Evolutionary conservation across 2,888 invertebrate species (phyloP), one percentile per base, ranked within the genome.

Genomic region (Caenorhabditis auriculariae): DNA sequence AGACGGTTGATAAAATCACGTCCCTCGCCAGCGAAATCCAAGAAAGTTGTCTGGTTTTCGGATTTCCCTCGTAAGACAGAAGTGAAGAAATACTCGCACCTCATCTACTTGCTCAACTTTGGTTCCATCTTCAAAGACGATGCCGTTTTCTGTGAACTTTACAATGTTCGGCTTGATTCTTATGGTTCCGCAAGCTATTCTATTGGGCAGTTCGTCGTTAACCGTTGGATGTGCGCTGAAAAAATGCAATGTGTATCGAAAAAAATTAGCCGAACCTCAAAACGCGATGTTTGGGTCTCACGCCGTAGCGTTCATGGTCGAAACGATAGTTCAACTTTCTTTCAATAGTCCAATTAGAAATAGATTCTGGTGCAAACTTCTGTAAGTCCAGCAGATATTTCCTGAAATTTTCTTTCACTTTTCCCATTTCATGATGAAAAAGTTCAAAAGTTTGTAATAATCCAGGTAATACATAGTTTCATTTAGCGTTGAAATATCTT

Each of bases 181-280:
- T 23, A 75, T 60, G 2, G 69, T 74, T 37, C 75, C 75, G 44
- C 77, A 80, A 54, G 83, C 78, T 41, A 85, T 83, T 42, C 84
- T 77, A 54, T 82, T 82, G 2, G 84, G 84, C 3, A 85, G 76
- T 28, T 84, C 84, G 69, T 85, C 85, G 62, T 84, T 84, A 46
- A 84, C 50, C 4, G 75, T 74, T 19, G 67, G 63, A 48, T 75
- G 75, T 15, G 75, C 73, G n/a, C 71, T 72, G 54, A 23, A 69
- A 47, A 27, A n/a, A 28, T 5, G 1, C 19, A 45, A 17, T 19
- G 1, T 7, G 21, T 41, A 15, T 4, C n/a, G 17, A 2, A 19
- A 1, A 38, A 41, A 44, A 21, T 39, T 26, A 35, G 4, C 35
- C 57, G 48, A 28, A 71, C 70, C 63, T 56, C 38, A 66, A 60